Conservation (phyloP, 2,113 vertebrate species). For the Pachycephala philippinensis region DNA sequence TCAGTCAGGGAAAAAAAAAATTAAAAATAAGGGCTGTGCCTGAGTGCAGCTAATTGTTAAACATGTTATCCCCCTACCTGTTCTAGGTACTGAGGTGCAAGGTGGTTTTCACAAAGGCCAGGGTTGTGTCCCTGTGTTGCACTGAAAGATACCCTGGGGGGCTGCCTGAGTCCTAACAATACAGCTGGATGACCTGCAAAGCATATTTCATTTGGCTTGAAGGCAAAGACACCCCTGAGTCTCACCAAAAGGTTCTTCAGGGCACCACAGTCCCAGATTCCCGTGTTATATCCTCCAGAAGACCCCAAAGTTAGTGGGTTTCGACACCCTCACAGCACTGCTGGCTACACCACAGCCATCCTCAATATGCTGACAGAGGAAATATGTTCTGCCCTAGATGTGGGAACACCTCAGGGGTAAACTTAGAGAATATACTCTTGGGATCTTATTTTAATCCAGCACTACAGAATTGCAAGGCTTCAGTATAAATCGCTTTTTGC, state of each 20-base stretch:
- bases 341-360: neutral
- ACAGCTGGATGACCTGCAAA: neutral
- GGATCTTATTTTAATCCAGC: neutral
- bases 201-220: rapidly evolving
- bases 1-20: neutral
- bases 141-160: neutral
- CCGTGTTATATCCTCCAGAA: neutral
- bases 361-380: neutral
- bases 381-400: neutral
- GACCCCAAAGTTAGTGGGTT: neutral
- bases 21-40: neutral
- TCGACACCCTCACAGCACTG: neutral
- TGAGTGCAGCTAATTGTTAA: neutral
- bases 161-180: neutral
- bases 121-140: neutral
- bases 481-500: neutral
- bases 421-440: neutral
- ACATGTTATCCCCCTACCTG: neutral
- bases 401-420: neutral
- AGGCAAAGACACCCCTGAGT: neutral
- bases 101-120: neutral
- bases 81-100: neutral
- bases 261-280: neutral
- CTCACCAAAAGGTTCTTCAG: neutral
- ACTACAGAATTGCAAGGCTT: neutral